Percentiles rank a stretch among this genome's conserved stretches.
These are phyloP conservation scores for Aethina tumida DNA, from an alignment of 1,140 invertebrate species.

Conservation along the genomic window DNA sequence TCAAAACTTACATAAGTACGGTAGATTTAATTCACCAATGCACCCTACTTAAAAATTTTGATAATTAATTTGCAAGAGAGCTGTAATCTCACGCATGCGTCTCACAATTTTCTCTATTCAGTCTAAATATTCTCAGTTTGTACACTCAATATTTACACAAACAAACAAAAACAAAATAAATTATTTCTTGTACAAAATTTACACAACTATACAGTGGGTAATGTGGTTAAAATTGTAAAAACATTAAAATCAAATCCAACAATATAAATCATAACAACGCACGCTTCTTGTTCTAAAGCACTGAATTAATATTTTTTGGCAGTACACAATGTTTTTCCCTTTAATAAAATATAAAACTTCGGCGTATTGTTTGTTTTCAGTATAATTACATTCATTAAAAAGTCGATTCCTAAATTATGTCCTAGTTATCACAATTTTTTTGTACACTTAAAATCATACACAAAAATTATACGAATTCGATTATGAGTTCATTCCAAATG, in stretches of 20 bases:
- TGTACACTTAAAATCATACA: slow-evolving; percentile 22
- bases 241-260: slow-evolving; percentile 16
- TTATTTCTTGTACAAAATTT: slow-evolving; percentile 21
- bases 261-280: slow-evolving; percentile 18
- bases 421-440: slow-evolving; percentile 24
- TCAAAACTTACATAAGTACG: no score
- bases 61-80: no score
- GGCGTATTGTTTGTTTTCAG: slow-evolving; percentile 16
- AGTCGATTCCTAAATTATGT: slow-evolving; percentile 16
- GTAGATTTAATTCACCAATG: no score
- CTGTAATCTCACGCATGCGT: no score
- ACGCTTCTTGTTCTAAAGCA: slow-evolving; percentile 14
- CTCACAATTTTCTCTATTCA: no score
- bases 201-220: slow-evolving; percentile 20
- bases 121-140: no score
- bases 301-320: slow-evolving; percentile 17
- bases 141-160: no score
- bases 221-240: slow-evolving; percentile 18
- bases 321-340: slow-evolving; percentile 10
- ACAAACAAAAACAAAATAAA: slow-evolving; percentile 15
- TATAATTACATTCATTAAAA: no score
- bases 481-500: no score
- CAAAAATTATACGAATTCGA: no score
- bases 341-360: slow-evolving; percentile 12
- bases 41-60: no score